Base-by-base conservation (phyloP, 2,113 vertebrate species). In the Platycercus adscitus region DNA sequence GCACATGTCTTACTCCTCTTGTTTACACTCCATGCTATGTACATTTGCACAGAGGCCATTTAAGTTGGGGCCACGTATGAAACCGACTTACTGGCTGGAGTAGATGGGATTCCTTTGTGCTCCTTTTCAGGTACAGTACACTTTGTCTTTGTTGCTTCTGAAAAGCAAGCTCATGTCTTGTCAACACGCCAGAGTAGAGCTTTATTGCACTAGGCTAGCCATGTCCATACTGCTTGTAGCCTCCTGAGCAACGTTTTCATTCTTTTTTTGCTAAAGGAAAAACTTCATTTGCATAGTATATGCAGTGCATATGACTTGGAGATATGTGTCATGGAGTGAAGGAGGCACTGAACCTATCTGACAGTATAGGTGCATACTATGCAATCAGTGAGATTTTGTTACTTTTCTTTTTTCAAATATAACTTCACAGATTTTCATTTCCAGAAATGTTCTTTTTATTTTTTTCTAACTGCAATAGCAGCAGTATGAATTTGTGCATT, bases 401-500 rank as follows among this genome's bases (percentile, higher is more conserved):
- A 86, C 47, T 39, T 71, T 87, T 92, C 44, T 61, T 92, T 94
- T 94, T 81, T 79, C 66, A 92, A 75, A 95, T 81, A 92, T 92
- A 81, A 83, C 68, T 47, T 82, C 72, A 86, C 88, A 95, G 85
- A 76, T 89, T 94, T 96, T 91, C 25, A 8, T 79, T 86, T 84
- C 81, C 64, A 77, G 79, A 89, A 81, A 75, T 37, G 46, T 66
- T 94, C 39, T 1, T 78, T 82, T 58, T 58, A 23, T n/a, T 52
- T 31, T 58, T 70, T 26, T 44, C 4, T 86, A 69, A 47, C 81
- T 86, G 89, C 76, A 84, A 39, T 84, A 69, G 89, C 9, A 10
- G 81, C 75, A 82, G 71, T 77, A 91, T 78, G 78, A 85, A 81
- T 94, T 79, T 91, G 76, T 87, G 80, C 94, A 95, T 96, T 96